These are phyloP conservation scores for Hetaerina titia DNA, from an alignment of 2,888 invertebrate species.

Conservation along the genomic window DNA sequence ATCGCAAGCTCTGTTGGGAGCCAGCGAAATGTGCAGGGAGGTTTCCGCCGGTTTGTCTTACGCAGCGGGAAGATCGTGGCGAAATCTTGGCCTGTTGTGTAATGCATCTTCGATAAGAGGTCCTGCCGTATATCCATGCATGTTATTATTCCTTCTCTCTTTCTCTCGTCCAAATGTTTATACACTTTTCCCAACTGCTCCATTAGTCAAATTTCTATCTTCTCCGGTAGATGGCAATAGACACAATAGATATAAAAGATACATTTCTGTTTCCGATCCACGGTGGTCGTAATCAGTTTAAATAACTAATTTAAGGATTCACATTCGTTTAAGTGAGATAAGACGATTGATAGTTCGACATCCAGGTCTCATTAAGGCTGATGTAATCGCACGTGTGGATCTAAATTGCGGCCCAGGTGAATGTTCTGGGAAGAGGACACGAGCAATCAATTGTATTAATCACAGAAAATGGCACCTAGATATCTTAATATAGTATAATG, in stretches of 20 bases:
- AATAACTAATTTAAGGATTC: neutral
- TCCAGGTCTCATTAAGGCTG: neutral
- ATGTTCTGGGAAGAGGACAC: neutral
- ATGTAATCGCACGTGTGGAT: neutral
- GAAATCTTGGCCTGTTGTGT: slow-evolving; percentile 39
- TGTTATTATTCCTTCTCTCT: neutral
- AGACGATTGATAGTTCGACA: neutral
- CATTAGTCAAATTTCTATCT: neutral
- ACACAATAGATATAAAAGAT: neutral
- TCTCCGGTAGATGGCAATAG: neutral
- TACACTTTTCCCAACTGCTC: neutral
- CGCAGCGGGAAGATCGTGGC: neutral
- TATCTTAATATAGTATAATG: no score
- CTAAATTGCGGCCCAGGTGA: neutral
- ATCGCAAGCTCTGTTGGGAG: slow-evolving; percentile 29
- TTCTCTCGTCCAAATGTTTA: neutral
- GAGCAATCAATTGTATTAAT: neutral
- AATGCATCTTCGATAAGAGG: slow-evolving; percentile 1
- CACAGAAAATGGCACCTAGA: neutral
- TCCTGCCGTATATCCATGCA: neutral
- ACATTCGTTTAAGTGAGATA: neutral
- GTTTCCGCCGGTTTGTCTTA: slow-evolving; percentile 45
- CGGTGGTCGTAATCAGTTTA: neutral
- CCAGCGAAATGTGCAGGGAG: slow-evolving; percentile 40
- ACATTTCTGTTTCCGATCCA: neutral